Evolutionary conservation across 2,888 invertebrate genomes (phyloP).

Genomic region (Nymphalis c-album): DNA sequence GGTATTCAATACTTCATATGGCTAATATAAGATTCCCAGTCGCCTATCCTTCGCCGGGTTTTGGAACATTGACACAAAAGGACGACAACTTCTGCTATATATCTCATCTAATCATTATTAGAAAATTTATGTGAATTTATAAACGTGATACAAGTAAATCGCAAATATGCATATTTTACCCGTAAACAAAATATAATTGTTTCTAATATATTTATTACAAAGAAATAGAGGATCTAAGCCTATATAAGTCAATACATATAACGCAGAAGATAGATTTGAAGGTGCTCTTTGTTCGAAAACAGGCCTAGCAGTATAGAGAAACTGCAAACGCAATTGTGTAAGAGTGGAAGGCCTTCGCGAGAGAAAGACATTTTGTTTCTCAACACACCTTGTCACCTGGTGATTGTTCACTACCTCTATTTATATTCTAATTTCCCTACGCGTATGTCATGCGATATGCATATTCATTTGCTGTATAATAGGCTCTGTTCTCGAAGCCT

Average conservation of each 20-base stretch:
- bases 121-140: too few relatives aligned
- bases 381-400: slow-evolving; percentile 67
- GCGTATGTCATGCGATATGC: slow-evolving; percentile 41
- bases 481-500: slow-evolving; percentile 23
- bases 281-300: slow-evolving; percentile 39
- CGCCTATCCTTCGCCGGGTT: too few relatives aligned
- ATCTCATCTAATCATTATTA: too few relatives aligned
- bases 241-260: neutral
- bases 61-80: too few relatives aligned
- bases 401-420: slow-evolving; percentile 58
- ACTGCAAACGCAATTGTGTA: slow-evolving; percentile 63
- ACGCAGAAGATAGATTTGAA: slow-evolving; percentile 11
- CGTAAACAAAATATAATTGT: too few relatives aligned
- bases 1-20: too few relatives aligned
- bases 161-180: too few relatives aligned
- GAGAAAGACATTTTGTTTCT: slow-evolving; percentile 73
- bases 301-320: slow-evolving; percentile 46
- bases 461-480: slow-evolving; percentile 26
- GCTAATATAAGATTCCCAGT: too few relatives aligned
- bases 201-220: too few relatives aligned
- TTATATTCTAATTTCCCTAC: slow-evolving; percentile 55
- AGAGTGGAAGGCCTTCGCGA: slow-evolving; percentile 72
- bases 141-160: too few relatives aligned
- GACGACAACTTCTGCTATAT: too few relatives aligned
- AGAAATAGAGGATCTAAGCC: too few relatives aligned